Evolutionary conservation across 2,888 invertebrate genomes (phyloP).

Genomic region (Philereme vetulata): DNA sequence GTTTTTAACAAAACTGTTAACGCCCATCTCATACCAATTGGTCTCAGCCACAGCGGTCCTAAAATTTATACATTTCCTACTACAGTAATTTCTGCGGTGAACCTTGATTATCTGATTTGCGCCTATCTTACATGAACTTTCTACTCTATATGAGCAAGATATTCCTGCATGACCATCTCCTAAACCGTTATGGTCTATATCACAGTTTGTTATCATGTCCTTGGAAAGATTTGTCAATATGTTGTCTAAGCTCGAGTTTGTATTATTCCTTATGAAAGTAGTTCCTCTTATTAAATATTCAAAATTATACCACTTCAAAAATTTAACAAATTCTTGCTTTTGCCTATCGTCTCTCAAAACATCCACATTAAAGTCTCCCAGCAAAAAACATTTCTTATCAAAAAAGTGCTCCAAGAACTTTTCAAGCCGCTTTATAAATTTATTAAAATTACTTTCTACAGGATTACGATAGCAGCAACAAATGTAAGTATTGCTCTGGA

Average conservation of each 20-base stretch:
- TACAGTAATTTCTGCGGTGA: not conserved
- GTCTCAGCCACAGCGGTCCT: not conserved
- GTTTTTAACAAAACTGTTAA: not conserved
- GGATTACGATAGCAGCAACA: constrained; percentile 3
- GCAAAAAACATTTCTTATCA: constrained; percentile 4
- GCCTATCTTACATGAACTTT: not conserved
- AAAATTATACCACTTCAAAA: not conserved
- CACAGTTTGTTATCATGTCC: not conserved
- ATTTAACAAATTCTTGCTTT: not conserved
- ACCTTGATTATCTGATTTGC: not conserved
- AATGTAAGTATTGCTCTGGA: not conserved
- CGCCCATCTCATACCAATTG: not conserved
- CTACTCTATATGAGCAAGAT: not conserved
- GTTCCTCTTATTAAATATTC: not conserved
- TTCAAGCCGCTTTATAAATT: not conserved
- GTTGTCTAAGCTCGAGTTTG: not conserved
- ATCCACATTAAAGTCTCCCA: not conserved
- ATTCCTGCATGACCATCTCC: constrained; percentile 13
- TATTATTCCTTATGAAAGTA: constrained; percentile 1
- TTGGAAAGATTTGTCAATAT: not conserved
- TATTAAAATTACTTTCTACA: not conserved
- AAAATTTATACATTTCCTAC: not conserved
- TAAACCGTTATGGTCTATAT: constrained; percentile 1
- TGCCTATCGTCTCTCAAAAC: not conserved
- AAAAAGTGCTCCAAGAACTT: constrained; percentile 10